Evolutionary conservation across 2,888 invertebrate species (phyloP).

Genomic region (Dioctria rufipes): DNA sequence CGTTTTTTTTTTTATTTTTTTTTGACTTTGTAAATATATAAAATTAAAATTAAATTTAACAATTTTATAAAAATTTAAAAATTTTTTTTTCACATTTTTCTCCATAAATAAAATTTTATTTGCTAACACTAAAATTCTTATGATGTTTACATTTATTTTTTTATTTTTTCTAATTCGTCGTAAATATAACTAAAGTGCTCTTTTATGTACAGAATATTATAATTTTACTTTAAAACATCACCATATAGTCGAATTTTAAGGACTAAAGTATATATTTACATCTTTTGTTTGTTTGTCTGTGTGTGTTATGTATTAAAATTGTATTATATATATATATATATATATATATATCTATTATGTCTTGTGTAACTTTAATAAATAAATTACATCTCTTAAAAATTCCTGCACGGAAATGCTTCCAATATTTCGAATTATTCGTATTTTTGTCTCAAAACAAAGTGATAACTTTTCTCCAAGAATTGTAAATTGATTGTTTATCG

Average conservation of each 20-base stretch:
- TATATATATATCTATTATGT: background rate
- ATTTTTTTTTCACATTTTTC: slow-evolving; percentile 14
- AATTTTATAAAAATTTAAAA: slow-evolving; percentile 41
- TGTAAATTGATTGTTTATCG: background rate
- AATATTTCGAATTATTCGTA: background rate
- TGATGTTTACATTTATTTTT: slow-evolving; percentile 18
- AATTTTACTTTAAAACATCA: slow-evolving; percentile 36
- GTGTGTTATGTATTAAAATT: slow-evolving; percentile 21
- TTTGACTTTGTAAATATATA: background rate
- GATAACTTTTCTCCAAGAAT: background rate
- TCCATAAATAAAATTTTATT: slow-evolving; percentile 34
- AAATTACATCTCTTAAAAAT: background rate
- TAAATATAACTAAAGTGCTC: no score
- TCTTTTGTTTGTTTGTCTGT: background rate
- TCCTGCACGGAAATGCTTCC: background rate
- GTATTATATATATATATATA: background rate
- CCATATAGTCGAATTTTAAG: background rate
- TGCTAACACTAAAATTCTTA: slow-evolving; percentile 31
- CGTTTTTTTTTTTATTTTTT: no score
- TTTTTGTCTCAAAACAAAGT: background rate
- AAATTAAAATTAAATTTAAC: slow-evolving; percentile 33
- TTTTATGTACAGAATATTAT: slow-evolving; percentile 23
- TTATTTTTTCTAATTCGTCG: background rate
- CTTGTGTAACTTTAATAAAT: background rate
- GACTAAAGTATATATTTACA: slow-evolving; percentile 18